Base-by-base conservation (phyloP, 2,113 vertebrate genomes). In the Apteryx mantelli region DNA sequence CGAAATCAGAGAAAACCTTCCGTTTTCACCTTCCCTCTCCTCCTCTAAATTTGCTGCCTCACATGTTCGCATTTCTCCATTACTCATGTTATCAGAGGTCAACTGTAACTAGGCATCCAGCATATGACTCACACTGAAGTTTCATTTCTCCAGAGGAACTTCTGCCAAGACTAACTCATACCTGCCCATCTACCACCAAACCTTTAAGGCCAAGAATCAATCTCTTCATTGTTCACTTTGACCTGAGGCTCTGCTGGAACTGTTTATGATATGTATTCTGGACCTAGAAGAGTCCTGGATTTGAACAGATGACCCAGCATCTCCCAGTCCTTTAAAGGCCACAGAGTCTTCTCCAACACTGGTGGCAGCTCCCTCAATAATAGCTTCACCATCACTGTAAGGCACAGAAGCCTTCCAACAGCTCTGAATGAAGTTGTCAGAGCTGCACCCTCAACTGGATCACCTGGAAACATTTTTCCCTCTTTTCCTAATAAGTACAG, bases 11-110 rank as follows among this genome's bases (percentile, higher is more conserved):
- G 75, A 68, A 87, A 69, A 86, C 38, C 42, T 68, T 75, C 75
- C 60, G 36, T 44, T 86, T 60, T 95, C 85, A 80, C 79, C 95
- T 88, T 88, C 82, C 60, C 64, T 80, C 55, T 86, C 34, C 56
- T 50, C 28, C 61, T 68, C 82, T 24, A 26, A 74, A 81, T 64
- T 52, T 52, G 82, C 93, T 95, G 93, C 68, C 68, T 93, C 96
- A 90, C 3, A 2, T 5, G 24, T 25, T 85, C 90, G 68, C 0
- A 1, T 86, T 86, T 50, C 87, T 53, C 95, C 0, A 2, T 90
- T 93, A 86, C 46, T 94, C 55, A 61, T 30, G 76, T 38, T 38
- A 66, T 8, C 46, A 19, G 58, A 94, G 78, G 44, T 52, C 89
- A 91, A 0, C 0, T 3, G 17, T 26, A 48, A 80, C 38, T 28